Base-by-base conservation (phyloP, 2,113 vertebrate genomes). In the Pterophyllum scalare region DNA sequence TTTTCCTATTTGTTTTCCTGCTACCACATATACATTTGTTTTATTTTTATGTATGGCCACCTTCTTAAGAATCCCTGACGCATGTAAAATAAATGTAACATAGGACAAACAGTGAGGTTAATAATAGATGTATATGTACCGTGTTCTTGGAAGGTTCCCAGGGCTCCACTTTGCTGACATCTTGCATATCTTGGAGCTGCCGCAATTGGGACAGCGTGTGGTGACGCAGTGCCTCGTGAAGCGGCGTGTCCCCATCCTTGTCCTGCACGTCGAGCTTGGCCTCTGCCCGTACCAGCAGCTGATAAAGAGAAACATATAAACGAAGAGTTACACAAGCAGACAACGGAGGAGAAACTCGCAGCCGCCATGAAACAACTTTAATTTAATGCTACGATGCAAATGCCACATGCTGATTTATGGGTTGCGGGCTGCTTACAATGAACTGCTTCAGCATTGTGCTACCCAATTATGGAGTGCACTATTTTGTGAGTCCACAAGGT, bases 131-230 rank as follows among this genome's bases (percentile, higher is more conserved):
- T 62, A 17, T 88, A 94, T 94, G 93, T 96, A 99, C 98, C 88
- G 98, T 99, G 96, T 99, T 99, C 96, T 99, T 99, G 87, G 98
- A 99, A 60, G 98, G 98, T 91, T 99, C 98, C 98, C 98, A 99
- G 85, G 98, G 97, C 93, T 99, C 98, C 67, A 99, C 98, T 94
- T 99, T 99, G 93, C 98, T 98, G 93, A 99, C 98, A 87, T 99
- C 98, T 94, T 99, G 98, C 98, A 99, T 99, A 90, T 99, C 98
- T 94, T 99, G 98, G 24, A 99, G 97, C 26, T 99, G 98, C 49
- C 98, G 97, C 65, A 99, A 96, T 85, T 99, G 98, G 87, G 98
- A 99, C 89, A 99, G 93, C 1, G 98, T 99, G 87, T 99, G 98
- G 94, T 99, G 98, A 52, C 98, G 96, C 88, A 99, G 96, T 89